Conservation (phyloP, 2,113 vertebrate genomes). For the Epinephelus fuscoguttatus region DNA sequence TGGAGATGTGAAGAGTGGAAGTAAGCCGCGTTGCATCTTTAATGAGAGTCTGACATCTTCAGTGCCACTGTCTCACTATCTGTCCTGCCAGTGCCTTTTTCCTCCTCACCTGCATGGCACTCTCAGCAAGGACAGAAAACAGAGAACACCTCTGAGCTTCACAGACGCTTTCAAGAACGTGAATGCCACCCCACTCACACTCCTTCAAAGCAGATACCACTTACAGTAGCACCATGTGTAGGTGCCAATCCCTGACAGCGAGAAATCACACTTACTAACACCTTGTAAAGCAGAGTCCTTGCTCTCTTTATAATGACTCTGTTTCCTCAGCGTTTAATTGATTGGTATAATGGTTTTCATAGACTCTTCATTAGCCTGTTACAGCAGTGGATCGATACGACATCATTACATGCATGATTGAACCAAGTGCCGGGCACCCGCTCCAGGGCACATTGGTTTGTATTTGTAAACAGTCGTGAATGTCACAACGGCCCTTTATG, state of each 20-base stretch:
- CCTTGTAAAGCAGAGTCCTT: constrained; percentile 2
- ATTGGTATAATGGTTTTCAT: constrained; percentile 76
- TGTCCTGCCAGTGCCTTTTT: constrained; percentile 41
- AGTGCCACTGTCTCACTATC: constrained; percentile 61
- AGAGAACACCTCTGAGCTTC: constrained; percentile 20
- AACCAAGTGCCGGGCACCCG: constrained; percentile 42
- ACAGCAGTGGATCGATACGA: constrained; percentile 73
- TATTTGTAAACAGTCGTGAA: constrained; percentile 52
- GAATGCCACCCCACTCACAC: neutral
- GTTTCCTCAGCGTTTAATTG: constrained; percentile 67
- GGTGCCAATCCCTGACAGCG: neutral
- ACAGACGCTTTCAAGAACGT: neutral
- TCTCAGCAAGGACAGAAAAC: constrained; percentile 18
- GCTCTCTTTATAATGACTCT: constrained; percentile 31
- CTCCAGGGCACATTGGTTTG: constrained; percentile 47
- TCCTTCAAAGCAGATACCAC: neutral
- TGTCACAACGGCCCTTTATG: constrained; percentile 16
- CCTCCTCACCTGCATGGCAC: constrained; percentile 55
- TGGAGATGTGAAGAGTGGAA: constrained; percentile 73
- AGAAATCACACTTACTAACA: constrained; percentile 25
- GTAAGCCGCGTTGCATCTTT: constrained; percentile 80
- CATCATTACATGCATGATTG: constrained; percentile 74
- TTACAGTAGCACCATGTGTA: neutral
- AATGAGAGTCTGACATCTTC: constrained; percentile 79
- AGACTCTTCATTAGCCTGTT: constrained; percentile 79